Base-by-base conservation (phyloP, 2,888 invertebrate genomes). In the Acrobasis suavella region DNA sequence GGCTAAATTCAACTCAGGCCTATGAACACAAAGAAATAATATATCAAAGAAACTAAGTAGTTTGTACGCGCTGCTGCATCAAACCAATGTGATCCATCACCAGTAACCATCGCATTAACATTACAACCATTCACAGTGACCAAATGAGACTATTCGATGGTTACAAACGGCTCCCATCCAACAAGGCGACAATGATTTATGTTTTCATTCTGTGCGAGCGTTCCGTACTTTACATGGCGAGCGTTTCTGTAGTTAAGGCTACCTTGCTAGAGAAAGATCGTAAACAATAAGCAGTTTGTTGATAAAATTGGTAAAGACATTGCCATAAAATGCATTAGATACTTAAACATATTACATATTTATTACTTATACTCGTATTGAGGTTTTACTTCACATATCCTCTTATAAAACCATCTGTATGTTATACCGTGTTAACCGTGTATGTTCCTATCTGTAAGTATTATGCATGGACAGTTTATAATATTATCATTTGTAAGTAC, bases 161-260 rank as follows among this genome's bases (percentile, higher is more conserved):
- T 49, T 49, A 61, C 61, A 61, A 61, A 61, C 54, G 22, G 61
- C 46, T 49, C 32, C 54, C 46, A 61, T 61, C 52, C 42, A 54
- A 16, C 32, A 32, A 49, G n/a, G n/a, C 46, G 61, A 54, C 61
- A 61, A 61, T 61, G 61, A 61, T 61, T 61, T 61, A 61, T 61
- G 61, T 54, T 54, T 61, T 61, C 52, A 61, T 54, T 49, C 54
- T 60, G 50, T 38, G 15, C 15, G n/a, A 52, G 8, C 22, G n/a
- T 54, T n/a, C 42, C 22, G 37, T 61, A 54, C 54, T 60, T 52
- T 42, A 22, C 32, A 42, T 46, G 50, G 32, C n/a, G n/a, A n/a
- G n/a, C 51, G 32, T 54, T 54, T 61, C 54, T 54, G 54, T 55
- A 55, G 37, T 14, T 7, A 46, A 3, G 12, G 46, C 46, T 12